Evolutionary conservation across 2,113 vertebrate genomes (phyloP), one percentile per base, ranked within the genome.

Genomic region (Corvus moneduloides): DNA sequence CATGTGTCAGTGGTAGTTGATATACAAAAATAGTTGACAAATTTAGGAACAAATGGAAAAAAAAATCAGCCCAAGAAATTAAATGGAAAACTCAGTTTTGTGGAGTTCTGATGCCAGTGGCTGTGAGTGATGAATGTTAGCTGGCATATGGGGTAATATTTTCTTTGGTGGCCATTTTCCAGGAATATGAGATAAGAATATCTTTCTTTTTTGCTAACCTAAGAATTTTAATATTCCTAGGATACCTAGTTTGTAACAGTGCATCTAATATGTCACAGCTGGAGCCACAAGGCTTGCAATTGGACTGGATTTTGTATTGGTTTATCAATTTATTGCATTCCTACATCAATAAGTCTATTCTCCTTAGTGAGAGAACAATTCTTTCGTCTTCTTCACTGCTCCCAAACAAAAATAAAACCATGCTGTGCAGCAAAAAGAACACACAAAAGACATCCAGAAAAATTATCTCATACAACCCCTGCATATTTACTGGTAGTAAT

Each of bases 41-140:
- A 4, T 59, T 43, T 61, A 56, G 13, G 16, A 94, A 76, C 5
- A 72, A 75, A 41, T 18, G 1, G 0, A 0, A 1, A 3, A 5
- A 27, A 54, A 24, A n/a, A 52, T 7, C 49, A 21, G 1, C 0
- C 6, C 15, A 41, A 68, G 26, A 76, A 67, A 33, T 33, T 24
- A 30, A 67, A 46, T n/a, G 1, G 33, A 63, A 82, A 52, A 5
- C 2, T 64, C 22, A 21, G 16, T 33, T 85, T 59, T 54, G 3
- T 32, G 7, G 13, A 18, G 10, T 74, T 84, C 33, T 87, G 4
- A 8, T 78, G 5, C 13, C 35, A 44, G 24, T 44, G 64, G 9
- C 16, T 78, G 9, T 64, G 52, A 84, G 44, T 59, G 68, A 81
- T 33, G 16, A 73, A 19, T 46, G 7, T 64, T 63, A 77, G 6